Base-by-base conservation (phyloP, 2,113 vertebrate genomes). In the Coreoperca whiteheadi region DNA sequence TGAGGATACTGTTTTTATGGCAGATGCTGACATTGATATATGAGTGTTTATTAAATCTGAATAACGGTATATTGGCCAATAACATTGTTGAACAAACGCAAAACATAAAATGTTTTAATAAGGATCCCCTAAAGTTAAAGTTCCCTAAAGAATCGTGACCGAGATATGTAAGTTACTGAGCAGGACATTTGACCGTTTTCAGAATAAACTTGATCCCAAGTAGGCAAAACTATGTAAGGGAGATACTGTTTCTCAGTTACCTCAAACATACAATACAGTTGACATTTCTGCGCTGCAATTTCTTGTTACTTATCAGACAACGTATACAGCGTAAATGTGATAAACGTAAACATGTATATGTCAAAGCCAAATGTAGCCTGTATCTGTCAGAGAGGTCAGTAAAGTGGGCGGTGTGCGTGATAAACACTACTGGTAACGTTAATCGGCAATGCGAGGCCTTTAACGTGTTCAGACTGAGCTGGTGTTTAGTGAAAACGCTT, bases 391-490 rank as follows among this genome's bases (percentile, higher is more conserved):
- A 61, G 34, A 23, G 30, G 56, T 56, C 50, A 37, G 28, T 25
- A 37, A 1, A 61, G 87, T 69, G 65, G 85, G 85, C 57, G 82
- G 79, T 61, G 77, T 48, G 66, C 21, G 28, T 50, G 56, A 61
- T 34, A 41, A 50, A 85, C 61, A 70, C 12, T 8, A 43, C 14
- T 5, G 23, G 1, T 30, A 16, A 69, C 10, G n/a, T n/a, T n/a
- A n/a, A n/a, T n/a, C 0, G 20, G 34, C 28, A 25, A 67, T 15
- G 8, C 8, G 18, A 76, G 57, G 39, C 59, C 21, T 39, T 66
- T 6, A 16, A 43, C 34, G 0, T 34, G 20, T 60, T 77, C 4
- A 48, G 6, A 32, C 2, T 4, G 2, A 59, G n/a, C 34, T 12
- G 20, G 1, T 68, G 34, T 37, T 41, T 6, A 6, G 51, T 12